Evolutionary conservation across 64 coral and sea anemone genomes (phyloP).

Genomic region (Montipora foliosa): DNA sequence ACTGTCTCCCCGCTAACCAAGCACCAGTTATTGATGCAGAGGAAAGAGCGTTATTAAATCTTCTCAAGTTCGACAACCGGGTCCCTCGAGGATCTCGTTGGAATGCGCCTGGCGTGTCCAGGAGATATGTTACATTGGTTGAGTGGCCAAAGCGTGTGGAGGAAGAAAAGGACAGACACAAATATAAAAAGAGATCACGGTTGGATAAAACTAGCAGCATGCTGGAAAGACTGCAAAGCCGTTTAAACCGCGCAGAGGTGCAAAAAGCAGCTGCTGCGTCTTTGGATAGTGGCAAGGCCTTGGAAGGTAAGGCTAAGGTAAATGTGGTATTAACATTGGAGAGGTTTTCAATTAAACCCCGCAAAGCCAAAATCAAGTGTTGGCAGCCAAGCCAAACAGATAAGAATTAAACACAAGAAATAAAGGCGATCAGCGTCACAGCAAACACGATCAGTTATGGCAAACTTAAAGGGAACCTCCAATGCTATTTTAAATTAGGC

Average conservation of each 20-base stretch:
- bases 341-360: no score
- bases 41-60: slow-evolving; percentile 54
- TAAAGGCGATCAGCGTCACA: no score
- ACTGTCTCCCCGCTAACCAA: not conserved
- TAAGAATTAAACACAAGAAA: no score
- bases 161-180: slow-evolving; percentile 32
- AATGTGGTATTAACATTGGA: no score
- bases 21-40: slow-evolving; percentile 59
- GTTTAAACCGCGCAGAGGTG: slow-evolving; percentile 69
- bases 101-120: slow-evolving; percentile 40
- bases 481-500: no score
- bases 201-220: slow-evolving; percentile 63
- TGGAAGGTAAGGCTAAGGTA: slow-evolving; percentile 47
- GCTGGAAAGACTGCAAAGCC: slow-evolving; percentile 72
- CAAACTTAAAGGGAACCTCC: no score
- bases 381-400: no score
- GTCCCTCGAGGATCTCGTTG: slow-evolving; percentile 50
- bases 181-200: slow-evolving; percentile 31
- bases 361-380: no score
- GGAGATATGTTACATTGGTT: slow-evolving; percentile 56
- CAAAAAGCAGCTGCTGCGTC: slow-evolving; percentile 56
- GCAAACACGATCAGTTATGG: no score
- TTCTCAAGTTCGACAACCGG: slow-evolving; percentile 56
- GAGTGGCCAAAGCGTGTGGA: slow-evolving; percentile 58
- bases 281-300: slow-evolving; percentile 54